These are phyloP conservation scores for Euplexia lucipara DNA, from an alignment of 2,888 invertebrate genomes.

Conservation along the genomic window DNA sequence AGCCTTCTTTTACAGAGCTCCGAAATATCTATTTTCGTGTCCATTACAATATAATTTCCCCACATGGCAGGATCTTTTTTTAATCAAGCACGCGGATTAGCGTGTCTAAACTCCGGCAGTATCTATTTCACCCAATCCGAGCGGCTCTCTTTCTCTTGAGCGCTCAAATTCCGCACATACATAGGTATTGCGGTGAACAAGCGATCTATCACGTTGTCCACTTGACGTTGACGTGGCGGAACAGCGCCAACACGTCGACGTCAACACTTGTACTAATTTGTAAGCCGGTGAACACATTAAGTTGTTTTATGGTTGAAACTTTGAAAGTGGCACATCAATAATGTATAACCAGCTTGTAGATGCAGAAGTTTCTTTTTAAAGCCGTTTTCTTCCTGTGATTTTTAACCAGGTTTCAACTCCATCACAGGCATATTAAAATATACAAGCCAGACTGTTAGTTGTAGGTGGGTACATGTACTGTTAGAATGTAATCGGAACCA, in stretches of 20 bases:
- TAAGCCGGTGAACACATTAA: background rate
- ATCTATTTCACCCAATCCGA: conserved; percentile 35
- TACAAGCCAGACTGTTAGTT: too few species aligned
- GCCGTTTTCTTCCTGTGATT: too few species aligned
- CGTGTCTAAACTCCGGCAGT: conserved; percentile 22
- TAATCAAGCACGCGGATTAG: conserved; percentile 31
- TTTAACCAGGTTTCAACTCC: too few species aligned
- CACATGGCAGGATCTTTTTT: conserved; percentile 26
- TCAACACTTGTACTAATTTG: conserved; percentile 15
- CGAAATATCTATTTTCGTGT: background rate
- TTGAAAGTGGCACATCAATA: background rate
- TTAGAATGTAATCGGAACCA: too few species aligned
- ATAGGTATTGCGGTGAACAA: conserved; percentile 3
- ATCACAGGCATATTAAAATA: too few species aligned
- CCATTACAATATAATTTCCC: background rate
- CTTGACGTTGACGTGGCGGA: conserved; percentile 13
- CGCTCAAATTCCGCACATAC: conserved; percentile 36
- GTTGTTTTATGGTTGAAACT: background rate
- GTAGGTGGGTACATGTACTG: too few species aligned
- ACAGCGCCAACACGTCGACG: background rate
- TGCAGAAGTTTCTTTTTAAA: too few species aligned
- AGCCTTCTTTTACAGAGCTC: too few species aligned
- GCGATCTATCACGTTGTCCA: conserved; percentile 28
- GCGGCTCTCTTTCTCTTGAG: conserved; percentile 24
- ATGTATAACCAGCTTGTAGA: too few species aligned